phyloP scores from a whole-genome alignment of 2,797 vertebrate species.

The Myotis pilosus region DNA sequence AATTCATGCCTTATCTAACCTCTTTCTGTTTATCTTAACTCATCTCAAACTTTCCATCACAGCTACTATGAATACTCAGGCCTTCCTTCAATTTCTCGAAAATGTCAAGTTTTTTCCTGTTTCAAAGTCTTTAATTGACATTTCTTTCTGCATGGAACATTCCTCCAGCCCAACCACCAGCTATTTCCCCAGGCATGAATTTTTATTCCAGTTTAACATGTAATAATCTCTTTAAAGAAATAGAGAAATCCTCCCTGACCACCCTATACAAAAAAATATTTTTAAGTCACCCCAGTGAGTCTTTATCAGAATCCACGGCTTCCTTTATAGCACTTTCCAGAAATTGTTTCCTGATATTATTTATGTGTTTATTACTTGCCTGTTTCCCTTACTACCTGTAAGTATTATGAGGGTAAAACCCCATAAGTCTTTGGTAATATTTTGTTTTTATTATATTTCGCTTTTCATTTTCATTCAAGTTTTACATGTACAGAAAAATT shows the following conservation, averaged over 20 bases:
- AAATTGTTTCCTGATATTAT: neutral
- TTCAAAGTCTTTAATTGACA: neutral
- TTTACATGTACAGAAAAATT: neutral
- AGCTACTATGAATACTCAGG: neutral
- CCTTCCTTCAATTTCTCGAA: neutral
- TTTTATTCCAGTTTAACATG: neutral
- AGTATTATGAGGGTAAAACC: neutral
- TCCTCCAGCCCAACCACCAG: neutral
- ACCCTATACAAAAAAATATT: neutral
- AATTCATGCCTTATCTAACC: neutral
- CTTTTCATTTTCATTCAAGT: neutral
- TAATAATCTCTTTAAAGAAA: neutral
- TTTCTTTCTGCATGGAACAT: neutral
- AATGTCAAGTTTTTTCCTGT: neutral
- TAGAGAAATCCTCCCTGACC: neutral
- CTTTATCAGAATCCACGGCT: neutral
- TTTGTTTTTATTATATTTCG: neutral
- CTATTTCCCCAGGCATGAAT: neutral
- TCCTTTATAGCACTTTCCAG: neutral
- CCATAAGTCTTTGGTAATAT: neutral
- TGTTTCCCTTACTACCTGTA: neutral
- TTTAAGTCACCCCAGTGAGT: neutral
- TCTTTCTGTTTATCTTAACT: neutral
- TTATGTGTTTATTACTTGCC: neutral
- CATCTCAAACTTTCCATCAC: neutral